These are phyloP conservation scores for Trichopoda pennipes DNA, from an alignment of 2,888 invertebrate genomes.

Conservation along the genomic window DNA sequence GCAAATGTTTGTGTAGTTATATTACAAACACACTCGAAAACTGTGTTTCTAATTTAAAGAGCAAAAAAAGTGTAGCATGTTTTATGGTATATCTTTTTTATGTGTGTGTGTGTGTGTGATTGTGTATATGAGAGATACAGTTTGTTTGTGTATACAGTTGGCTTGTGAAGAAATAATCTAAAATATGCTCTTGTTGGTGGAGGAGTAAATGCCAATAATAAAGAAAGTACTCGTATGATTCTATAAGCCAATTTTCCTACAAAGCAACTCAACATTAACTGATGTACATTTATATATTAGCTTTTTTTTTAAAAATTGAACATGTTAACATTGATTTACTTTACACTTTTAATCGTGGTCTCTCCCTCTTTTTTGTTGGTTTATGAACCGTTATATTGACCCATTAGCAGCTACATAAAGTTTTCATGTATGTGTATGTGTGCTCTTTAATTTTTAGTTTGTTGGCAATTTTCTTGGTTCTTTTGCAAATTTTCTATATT, in stretches of 20 bases:
- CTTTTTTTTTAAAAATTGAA: neutral
- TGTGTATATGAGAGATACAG: too few relatives aligned
- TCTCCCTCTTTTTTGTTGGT: neutral
- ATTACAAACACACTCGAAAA: too few relatives aligned
- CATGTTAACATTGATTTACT: neutral
- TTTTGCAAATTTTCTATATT: too few relatives aligned
- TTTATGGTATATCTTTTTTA: neutral
- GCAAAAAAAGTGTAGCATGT: too few relatives aligned
- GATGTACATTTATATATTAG: neutral
- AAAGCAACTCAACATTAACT: neutral
- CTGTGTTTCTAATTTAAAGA: too few relatives aligned
- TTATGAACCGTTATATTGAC: neutral
- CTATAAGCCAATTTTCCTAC: slow-evolving; percentile 32
- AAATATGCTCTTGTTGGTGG: slow-evolving; percentile 4
- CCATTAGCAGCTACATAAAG: neutral
- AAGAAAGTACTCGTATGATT: slow-evolving; percentile 6
- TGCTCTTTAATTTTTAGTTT: too few relatives aligned
- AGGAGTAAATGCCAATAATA: neutral
- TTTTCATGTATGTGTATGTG: too few relatives aligned
- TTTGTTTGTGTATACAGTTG: neutral
- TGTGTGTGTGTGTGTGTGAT: slow-evolving; percentile 1
- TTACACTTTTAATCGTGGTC: neutral
- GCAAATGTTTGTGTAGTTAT: too few relatives aligned
- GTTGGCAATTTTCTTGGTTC: too few relatives aligned
- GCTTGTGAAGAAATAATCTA: neutral